These are phyloP conservation scores for Muscidifurax raptorellus DNA, from an alignment of 1,140 invertebrate species.

Conservation along the genomic window DNA sequence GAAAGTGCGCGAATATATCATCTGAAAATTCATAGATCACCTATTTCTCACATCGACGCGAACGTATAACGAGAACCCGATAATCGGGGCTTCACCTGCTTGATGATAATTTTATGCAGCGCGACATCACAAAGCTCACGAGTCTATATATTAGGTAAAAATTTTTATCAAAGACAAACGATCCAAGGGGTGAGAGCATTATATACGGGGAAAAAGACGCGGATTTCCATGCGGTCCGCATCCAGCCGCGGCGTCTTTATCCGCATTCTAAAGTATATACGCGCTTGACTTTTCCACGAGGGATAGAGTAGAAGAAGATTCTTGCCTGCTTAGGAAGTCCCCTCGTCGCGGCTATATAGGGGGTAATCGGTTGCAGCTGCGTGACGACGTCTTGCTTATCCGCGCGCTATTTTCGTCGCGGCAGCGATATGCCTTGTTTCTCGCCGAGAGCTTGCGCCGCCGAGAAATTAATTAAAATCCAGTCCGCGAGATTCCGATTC, in stretches of 20 bases:
- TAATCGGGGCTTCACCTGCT: conserved; percentile 8
- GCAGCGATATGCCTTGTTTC: background rate
- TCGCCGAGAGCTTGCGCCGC: background rate
- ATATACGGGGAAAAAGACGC: background rate
- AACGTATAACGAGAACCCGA: conserved; percentile 21
- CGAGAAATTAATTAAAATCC: conserved; percentile 28
- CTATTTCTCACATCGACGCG: background rate
- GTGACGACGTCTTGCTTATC: conserved; percentile 1
- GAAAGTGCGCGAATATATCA: too few relatives aligned
- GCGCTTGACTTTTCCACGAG: background rate
- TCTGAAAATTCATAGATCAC: background rate
- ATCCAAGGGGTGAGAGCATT: conserved; percentile 38
- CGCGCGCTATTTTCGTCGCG: background rate
- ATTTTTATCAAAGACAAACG: conserved; percentile 61
- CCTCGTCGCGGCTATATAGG: too few relatives aligned
- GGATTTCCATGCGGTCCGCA: conserved; percentile 29
- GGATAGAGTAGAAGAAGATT: background rate
- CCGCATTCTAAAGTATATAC: conserved; percentile 14
- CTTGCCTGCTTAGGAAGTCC: background rate
- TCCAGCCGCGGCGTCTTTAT: background rate
- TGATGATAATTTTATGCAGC: conserved; percentile 49
- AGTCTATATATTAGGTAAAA: conserved; percentile 27
- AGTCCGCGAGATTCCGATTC: conserved; percentile 19
- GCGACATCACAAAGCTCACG: too few relatives aligned
- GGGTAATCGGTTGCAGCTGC: background rate